Evolutionary conservation across 2,113 vertebrate species (phyloP).

Genomic region (Lamprologus lemairii): DNA sequence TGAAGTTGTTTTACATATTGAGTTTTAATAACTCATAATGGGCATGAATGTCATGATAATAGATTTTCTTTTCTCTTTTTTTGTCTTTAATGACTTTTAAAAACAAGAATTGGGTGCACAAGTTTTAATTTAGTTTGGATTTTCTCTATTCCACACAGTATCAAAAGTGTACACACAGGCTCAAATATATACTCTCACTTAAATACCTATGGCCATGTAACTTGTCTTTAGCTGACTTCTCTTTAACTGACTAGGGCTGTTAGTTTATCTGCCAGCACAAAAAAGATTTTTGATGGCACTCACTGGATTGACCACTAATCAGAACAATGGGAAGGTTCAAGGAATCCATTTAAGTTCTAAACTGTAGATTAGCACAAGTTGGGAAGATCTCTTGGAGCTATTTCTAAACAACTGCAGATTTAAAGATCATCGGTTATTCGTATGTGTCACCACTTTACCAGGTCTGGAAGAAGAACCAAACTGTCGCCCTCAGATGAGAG

Average conservation of each 20-base stretch:
- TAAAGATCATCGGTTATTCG: not conserved
- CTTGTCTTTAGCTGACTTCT: not conserved
- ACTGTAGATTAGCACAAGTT: not conserved
- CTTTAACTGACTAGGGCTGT: not conserved
- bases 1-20: not conserved
- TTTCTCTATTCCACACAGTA: not conserved
- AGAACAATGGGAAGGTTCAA: not conserved
- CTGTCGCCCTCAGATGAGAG: not conserved
- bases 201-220: not conserved
- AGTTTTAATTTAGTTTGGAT: not conserved
- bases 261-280: not conserved
- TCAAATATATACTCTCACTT: not conserved
- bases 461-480: not conserved
- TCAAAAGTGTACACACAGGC: not conserved
- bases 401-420: not conserved
- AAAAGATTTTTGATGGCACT: not conserved
- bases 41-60: not conserved
- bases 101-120: not conserved
- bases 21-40: not conserved
- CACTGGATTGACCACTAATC: not conserved
- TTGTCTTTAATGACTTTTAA: not conserved
- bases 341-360: not conserved
- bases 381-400: not conserved
- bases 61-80: not conserved
- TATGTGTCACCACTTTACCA: not conserved